These are phyloP conservation scores for Dromius quadrimaculatus DNA, from an alignment of 2,888 invertebrate species.

Conservation along the genomic window DNA sequence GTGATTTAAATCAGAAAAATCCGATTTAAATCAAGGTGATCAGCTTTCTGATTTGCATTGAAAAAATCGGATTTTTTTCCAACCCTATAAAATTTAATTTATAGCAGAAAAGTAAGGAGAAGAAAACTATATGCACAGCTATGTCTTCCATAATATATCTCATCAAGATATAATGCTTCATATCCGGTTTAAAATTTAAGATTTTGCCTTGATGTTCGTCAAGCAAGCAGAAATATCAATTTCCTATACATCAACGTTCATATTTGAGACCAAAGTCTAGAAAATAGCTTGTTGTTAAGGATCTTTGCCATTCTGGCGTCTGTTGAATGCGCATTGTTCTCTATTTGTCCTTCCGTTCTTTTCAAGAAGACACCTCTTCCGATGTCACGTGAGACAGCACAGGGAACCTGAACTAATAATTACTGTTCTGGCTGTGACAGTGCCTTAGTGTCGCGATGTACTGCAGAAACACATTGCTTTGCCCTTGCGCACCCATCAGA, in stretches of 20 bases:
- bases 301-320: neutral
- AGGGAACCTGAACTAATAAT: slow-evolving; percentile 35
- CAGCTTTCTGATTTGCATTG: too few species aligned
- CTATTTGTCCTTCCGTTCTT: slow-evolving; percentile 39
- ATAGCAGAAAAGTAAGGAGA: too few species aligned
- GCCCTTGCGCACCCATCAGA: neutral
- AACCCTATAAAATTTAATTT: too few species aligned
- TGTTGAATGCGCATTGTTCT: slow-evolving; percentile 33
- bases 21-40: too few species aligned
- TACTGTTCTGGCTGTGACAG: slow-evolving; percentile 42
- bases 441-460: slow-evolving; percentile 17
- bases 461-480: slow-evolving; percentile 22
- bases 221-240: slow-evolving; percentile 14
- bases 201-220: neutral
- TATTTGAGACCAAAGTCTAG: slow-evolving; percentile 4
- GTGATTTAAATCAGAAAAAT: too few species aligned
- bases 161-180: too few species aligned
- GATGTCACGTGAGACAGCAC: slow-evolving; percentile 33
- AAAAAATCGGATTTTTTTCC: too few species aligned
- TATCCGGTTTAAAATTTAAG: too few species aligned
- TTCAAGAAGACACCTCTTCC: slow-evolving; percentile 35
- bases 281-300: slow-evolving; percentile 3
- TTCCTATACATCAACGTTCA: slow-evolving; percentile 19
- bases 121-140: too few species aligned
- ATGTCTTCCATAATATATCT: too few species aligned